Percentiles rank a stretch among this genome's conserved stretches.
phyloP scores from a whole-genome alignment of 1,140 invertebrate genomes.

The Drosophila pallidifrons region DNA sequence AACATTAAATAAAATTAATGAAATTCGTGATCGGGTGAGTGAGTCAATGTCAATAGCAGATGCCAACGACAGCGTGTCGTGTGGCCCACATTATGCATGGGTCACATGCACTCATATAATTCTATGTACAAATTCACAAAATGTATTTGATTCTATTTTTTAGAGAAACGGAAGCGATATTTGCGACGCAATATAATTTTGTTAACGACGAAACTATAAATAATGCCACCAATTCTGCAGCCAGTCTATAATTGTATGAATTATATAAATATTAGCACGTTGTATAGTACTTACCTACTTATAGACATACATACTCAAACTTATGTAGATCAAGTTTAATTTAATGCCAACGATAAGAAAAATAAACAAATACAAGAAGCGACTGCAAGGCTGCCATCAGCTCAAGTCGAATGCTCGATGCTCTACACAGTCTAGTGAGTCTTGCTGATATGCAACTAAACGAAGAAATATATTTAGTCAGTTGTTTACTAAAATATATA shows the following conservation, averaged over 20 bases:
- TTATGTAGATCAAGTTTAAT: conserved; percentile 61
- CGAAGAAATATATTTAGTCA: not conserved
- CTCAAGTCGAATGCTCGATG: not conserved
- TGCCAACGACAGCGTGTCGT: conserved; percentile 43
- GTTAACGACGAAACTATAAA: conserved; percentile 61
- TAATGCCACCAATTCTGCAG: conserved; percentile 55
- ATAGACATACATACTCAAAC: conserved; percentile 11
- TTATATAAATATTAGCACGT: conserved; percentile 74
- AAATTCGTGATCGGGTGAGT: conserved; percentile 55
- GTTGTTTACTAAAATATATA: not conserved
- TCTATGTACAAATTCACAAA: not conserved
- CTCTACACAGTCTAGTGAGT: not conserved
- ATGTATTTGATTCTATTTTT: conserved; percentile 41
- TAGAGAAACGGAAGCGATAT: conserved; percentile 67
- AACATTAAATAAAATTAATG: not conserved
- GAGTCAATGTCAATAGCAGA: conserved; percentile 73
- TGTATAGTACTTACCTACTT: conserved; percentile 1
- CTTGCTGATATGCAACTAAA: not conserved
- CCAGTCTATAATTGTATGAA: conserved; percentile 71
- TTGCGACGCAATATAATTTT: conserved; percentile 53
- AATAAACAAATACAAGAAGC: conserved; percentile 36
- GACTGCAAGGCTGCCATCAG: conserved; percentile 11
- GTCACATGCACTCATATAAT: not conserved
- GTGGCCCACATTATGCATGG: conserved; percentile 53
- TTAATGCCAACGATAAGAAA: conserved; percentile 59